Percentiles rank a stretch among this genome's conserved stretches.
phyloP scores from a whole-genome alignment of 2,797 vertebrate genomes.

The Emys orbicularis region DNA sequence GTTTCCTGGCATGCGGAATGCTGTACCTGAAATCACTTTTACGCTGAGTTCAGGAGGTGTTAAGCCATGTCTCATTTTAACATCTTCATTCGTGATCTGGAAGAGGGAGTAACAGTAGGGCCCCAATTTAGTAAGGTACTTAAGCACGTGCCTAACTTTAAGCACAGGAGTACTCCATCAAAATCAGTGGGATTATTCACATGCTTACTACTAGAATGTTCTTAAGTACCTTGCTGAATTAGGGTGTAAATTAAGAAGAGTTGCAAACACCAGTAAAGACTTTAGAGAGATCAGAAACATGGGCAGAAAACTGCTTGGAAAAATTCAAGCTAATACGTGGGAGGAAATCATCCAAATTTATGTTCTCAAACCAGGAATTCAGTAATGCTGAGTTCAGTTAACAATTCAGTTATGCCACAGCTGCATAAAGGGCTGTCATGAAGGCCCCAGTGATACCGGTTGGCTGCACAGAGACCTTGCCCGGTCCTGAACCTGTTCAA shows the following conservation, averaged over 20 bases:
- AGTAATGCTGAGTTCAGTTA: background rate
- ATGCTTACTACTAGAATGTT: background rate
- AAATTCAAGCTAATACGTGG: background rate
- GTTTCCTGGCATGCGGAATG: slow-evolving; percentile 14
- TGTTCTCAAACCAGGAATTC: background rate
- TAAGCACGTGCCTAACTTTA: background rate
- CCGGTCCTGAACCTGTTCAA: no score
- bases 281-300: background rate
- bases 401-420: no score
- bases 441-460: no score
- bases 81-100: background rate
- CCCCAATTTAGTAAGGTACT: background rate
- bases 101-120: background rate
- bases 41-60: background rate
- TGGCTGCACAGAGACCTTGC: no score
- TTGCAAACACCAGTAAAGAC: background rate
- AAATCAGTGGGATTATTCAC: background rate
- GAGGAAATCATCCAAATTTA: background rate
- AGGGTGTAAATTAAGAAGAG: background rate
- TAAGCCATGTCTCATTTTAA: background rate
- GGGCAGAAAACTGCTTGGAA: background rate
- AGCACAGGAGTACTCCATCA: background rate
- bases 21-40: slow-evolving; percentile 64
- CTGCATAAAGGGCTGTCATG: no score
- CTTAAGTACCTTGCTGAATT: background rate